These are phyloP conservation scores for Anorthoa munda DNA, from an alignment of 2,888 invertebrate genomes.

Conservation along the genomic window DNA sequence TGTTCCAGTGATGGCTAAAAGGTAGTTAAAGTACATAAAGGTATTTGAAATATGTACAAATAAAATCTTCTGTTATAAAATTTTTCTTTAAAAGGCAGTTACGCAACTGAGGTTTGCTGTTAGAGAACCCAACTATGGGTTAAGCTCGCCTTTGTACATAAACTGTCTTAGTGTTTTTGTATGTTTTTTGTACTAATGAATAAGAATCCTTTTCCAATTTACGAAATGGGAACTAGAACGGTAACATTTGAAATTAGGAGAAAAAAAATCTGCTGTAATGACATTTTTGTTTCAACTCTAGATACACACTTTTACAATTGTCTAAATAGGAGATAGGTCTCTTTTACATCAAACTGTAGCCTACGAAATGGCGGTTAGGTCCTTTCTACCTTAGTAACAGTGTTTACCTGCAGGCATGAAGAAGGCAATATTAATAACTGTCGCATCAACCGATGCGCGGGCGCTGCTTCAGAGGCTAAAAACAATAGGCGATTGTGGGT, in stretches of 20 bases:
- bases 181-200: too few species aligned
- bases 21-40: background rate
- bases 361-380: background rate
- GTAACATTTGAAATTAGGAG: background rate
- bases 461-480: conserved; percentile 65
- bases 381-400: background rate
- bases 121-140: too few species aligned
- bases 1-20: background rate
- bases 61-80: background rate
- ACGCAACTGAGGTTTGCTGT: too few species aligned
- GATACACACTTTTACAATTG: too few species aligned
- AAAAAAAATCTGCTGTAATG: too few species aligned
- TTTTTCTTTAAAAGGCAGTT: background rate
- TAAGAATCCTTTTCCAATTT: background rate
- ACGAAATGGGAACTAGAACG: background rate
- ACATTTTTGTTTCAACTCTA: too few species aligned
- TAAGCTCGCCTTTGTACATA: too few species aligned
- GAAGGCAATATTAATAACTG: conserved; percentile 66
- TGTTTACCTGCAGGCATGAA: conserved; percentile 24
- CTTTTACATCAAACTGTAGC: too few species aligned
- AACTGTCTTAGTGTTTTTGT: too few species aligned
- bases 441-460: conserved; percentile 61
- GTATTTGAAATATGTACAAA: background rate
- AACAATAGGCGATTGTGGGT: conserved; percentile 71
- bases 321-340: too few species aligned